Evolutionary conservation across 2,797 vertebrate genomes (phyloP).

Genomic region (Epinephelus coioides): DNA sequence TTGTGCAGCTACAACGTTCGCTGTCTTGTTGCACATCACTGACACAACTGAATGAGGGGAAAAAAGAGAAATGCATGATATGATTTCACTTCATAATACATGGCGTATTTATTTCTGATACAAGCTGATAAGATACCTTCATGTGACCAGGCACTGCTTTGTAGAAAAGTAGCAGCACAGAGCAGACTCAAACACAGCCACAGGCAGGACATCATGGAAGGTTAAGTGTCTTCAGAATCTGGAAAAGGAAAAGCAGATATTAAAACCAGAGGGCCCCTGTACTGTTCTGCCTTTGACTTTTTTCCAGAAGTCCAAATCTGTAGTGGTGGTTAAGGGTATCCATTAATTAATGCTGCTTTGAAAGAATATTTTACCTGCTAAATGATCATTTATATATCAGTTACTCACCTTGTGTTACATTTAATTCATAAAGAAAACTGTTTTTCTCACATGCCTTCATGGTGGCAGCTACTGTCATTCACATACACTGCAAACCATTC

Average conservation of each 20-base stretch:
- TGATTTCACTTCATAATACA: not conserved
- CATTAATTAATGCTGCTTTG: too few relatives aligned
- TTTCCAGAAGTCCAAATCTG: too few relatives aligned
- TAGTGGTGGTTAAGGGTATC: too few relatives aligned
- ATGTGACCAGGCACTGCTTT: not conserved
- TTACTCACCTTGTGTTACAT: too few relatives aligned
- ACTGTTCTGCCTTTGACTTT: not conserved
- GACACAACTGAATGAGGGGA: rapidly evolving
- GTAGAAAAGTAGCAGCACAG: not conserved
- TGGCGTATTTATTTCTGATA: not conserved
- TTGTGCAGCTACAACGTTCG: rapidly evolving
- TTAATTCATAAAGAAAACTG: too few relatives aligned
- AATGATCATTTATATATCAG: too few relatives aligned
- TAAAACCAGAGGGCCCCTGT: not conserved
- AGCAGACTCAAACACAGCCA: constrained; percentile 31
- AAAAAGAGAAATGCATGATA: not conserved
- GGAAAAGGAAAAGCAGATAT: not conserved
- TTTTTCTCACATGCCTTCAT: too few relatives aligned
- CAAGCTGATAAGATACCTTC: not conserved
- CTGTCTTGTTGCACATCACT: not conserved
- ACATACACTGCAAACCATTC: too few relatives aligned
- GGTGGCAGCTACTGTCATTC: too few relatives aligned
- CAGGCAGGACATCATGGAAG: constrained; percentile 23
- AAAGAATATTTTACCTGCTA: too few relatives aligned
- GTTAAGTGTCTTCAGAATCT: not conserved